Base-by-base conservation (phyloP, 1,140 invertebrate species). In the Marisa cornuarietis region DNA sequence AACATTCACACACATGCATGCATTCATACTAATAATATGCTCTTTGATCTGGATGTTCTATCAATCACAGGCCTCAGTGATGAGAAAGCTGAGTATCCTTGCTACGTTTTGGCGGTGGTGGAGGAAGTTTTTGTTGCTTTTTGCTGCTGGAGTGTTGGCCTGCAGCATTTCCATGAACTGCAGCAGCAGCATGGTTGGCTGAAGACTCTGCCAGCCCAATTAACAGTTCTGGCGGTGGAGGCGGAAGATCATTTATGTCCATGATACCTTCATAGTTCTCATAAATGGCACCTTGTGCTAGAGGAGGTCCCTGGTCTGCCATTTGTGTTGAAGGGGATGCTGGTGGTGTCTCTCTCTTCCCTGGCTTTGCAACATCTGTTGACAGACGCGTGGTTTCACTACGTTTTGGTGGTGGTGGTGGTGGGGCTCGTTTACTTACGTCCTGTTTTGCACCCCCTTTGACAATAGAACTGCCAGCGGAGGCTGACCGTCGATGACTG, bases 361-460 rank as follows among this genome's bases (percentile, higher is more conserved):
- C 31, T 51, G 54, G 65, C 51, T 74, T 78, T 22, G 72, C 20
- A 49, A 76, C 26, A 1, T 84, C 82, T 52, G 66, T 72, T 26
- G 87, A 88, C 66, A 89, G 81, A 79, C 87, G 83, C 18, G 88
- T 89, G 24, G 69, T 86, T 80, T 88, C 86, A 82, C 86, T 89
- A 26, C 88, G 82, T 83, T 84, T 87, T n/a, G 88, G 88, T 26
- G 87, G 87, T 22, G 87, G 88, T n/a, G 88, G 88, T 26, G 88
- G 88, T 10, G 82, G 72, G 42, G 77, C 76, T 82, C 84, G 84
- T 68, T 83, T 83, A 68, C 73, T 73, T 54, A 76, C 79, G 7
- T 79, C 73, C 14, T 79, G 62, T 20, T 51, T 66, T 42, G n/a
- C 66, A 74, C 73, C 79, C 49, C 31, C 72, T 58, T 84, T 81